phyloP scores from a whole-genome alignment of 2,888 invertebrate species.

The Diogma glabrata region DNA sequence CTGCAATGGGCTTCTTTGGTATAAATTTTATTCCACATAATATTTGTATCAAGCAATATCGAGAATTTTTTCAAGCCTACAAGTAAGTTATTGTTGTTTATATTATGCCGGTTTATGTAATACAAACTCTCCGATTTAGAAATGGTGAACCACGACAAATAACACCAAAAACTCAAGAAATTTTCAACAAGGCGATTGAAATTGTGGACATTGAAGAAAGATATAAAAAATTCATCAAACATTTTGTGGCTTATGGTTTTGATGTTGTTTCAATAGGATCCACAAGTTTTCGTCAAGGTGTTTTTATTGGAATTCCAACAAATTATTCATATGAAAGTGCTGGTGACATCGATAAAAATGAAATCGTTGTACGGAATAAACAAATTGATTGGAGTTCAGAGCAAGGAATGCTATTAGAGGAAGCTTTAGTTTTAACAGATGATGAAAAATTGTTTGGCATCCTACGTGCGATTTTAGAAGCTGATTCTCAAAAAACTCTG shows the following conservation, averaged over 20 bases:
- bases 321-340: conserved; percentile 50
- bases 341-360: conserved; percentile 43
- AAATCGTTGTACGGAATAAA: conserved; percentile 49
- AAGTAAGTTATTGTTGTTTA: conserved; percentile 37
- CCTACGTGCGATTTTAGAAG: conserved; percentile 57
- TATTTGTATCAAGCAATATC: conserved; percentile 46
- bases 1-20: conserved; percentile 34
- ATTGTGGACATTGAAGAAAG: conserved; percentile 43
- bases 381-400: conserved; percentile 52
- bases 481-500: conserved; percentile 45
- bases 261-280: conserved; percentile 55
- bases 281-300: conserved; percentile 46
- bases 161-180: conserved; percentile 37
- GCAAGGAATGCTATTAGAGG: conserved; percentile 47
- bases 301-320: conserved; percentile 58
- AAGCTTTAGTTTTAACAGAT: conserved; percentile 61
- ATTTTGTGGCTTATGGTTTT: conserved; percentile 62
- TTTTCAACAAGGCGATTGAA: conserved; percentile 46
- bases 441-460: conserved; percentile 71
- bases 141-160: conserved; percentile 47
- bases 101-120: background rate
- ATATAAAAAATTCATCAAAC: conserved; percentile 41
- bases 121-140: conserved; percentile 36
- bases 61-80: conserved; percentile 50
- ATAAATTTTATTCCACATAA: conserved; percentile 50